Percentiles rank a stretch among this genome's conserved stretches.
Conservation (phyloP, 1,140 invertebrate genomes). For the Lordiphosa clarofinis region DNA sequence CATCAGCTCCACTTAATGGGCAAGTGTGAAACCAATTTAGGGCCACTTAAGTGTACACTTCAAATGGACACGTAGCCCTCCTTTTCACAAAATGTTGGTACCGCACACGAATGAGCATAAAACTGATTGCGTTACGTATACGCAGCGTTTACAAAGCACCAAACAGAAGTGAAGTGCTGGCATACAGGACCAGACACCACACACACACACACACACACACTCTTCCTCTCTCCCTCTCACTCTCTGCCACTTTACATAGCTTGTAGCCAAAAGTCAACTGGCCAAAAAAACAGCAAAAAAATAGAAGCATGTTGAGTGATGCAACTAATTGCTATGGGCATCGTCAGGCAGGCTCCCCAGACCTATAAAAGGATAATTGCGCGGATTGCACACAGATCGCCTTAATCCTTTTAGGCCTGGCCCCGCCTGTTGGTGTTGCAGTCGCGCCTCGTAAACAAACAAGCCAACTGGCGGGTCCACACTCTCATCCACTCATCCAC, state of each 20-base stretch:
- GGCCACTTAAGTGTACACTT: conserved; percentile 73
- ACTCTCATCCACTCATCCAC: conserved; percentile 57
- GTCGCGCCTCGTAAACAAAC: conserved; percentile 39
- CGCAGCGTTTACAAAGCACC: conserved; percentile 56
- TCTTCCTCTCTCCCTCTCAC: neutral
- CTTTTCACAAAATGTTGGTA: conserved; percentile 2
- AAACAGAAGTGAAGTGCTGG: conserved; percentile 42
- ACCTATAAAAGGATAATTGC: conserved; percentile 75
- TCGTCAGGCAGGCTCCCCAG: conserved; percentile 22
- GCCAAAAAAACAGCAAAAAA: conserved; percentile 38
- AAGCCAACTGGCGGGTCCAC: conserved; percentile 17
- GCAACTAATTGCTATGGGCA: conserved; percentile 71
- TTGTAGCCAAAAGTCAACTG: conserved; percentile 72
- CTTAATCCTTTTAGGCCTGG: conserved; percentile 74
- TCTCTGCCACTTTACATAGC: conserved; percentile 28
- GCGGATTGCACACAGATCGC: conserved; percentile 76
- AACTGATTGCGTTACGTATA: conserved; percentile 69
- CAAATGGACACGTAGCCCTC: conserved; percentile 51
- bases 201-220: conserved; percentile 19
- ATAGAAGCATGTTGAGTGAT: conserved; percentile 62
- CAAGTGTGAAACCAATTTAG: conserved; percentile 73
- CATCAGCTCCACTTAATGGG: conserved; percentile 52
- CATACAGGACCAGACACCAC: no score
- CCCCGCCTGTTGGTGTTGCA: conserved; percentile 24
- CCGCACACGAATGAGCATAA: conserved; percentile 37